phyloP scores from a whole-genome alignment of 2,888 invertebrate species.

The Hyppa rectilinea region DNA sequence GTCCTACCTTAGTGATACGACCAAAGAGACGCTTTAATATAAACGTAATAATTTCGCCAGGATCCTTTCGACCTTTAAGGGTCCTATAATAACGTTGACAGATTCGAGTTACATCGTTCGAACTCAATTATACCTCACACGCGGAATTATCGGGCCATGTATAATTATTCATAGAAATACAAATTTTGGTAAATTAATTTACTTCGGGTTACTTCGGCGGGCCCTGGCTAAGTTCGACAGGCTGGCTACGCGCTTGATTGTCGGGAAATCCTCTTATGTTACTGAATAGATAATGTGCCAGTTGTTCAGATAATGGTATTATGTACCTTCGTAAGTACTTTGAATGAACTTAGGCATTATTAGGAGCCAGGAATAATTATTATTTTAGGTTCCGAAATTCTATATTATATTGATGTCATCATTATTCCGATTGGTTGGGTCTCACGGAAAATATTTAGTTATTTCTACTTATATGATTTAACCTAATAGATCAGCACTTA shows the following conservation, averaged over 20 bases:
- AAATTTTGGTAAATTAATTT: slow-evolving; percentile 73
- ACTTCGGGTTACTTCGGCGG: slow-evolving; percentile 62
- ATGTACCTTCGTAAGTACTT: slow-evolving; percentile 41
- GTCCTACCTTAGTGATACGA: background rate
- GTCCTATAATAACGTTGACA: slow-evolving; percentile 56
- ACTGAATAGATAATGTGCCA: slow-evolving; percentile 53
- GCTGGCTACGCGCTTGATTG: slow-evolving; percentile 60
- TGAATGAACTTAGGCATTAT: slow-evolving; percentile 16
- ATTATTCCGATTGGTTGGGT: background rate
- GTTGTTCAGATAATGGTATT: slow-evolving; percentile 53
- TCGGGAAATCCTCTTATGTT: slow-evolving; percentile 63
- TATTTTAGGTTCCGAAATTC: slow-evolving; percentile 6
- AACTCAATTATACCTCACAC: slow-evolving; percentile 67
- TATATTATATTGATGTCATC: background rate
- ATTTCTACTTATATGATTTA: background rate
- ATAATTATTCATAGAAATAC: slow-evolving; percentile 71
- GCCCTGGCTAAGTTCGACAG: slow-evolving; percentile 57
- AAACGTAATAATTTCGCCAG: slow-evolving; percentile 7
- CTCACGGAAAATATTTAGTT: background rate
- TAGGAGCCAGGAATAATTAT: slow-evolving; percentile 25
- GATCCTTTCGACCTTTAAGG: slow-evolving; percentile 25
- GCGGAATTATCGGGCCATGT: slow-evolving; percentile 56
- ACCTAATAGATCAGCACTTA: too few species aligned
- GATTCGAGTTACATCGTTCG: slow-evolving; percentile 58
- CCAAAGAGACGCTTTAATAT: background rate